These are phyloP conservation scores for Melolontha melolontha DNA, from an alignment of 2,888 invertebrate genomes.

Conservation along the genomic window DNA sequence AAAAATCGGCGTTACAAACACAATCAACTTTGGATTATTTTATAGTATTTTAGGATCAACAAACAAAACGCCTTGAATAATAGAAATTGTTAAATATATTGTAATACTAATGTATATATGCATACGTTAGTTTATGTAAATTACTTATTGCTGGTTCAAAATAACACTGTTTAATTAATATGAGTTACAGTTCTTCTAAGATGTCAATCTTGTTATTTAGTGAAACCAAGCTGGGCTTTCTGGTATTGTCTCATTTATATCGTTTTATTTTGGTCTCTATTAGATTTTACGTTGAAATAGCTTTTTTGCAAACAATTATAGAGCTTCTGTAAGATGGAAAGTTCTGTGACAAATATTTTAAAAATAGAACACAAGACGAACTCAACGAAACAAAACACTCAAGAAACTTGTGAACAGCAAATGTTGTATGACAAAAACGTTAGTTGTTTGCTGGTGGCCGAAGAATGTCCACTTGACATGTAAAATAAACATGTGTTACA, in stretches of 20 bases:
- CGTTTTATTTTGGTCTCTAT: not conserved
- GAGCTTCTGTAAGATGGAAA: conserved; percentile 20
- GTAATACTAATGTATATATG: too few species aligned
- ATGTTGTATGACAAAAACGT: conserved; percentile 17
- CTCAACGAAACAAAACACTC: conserved; percentile 15
- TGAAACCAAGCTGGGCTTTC: too few species aligned
- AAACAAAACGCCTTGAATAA: too few species aligned
- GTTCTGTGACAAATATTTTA: conserved; percentile 37
- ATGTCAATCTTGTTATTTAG: too few species aligned
- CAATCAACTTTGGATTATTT: too few species aligned
- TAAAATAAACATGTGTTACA: conserved; percentile 31
- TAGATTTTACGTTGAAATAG: too few species aligned
- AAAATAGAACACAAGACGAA: conserved; percentile 36
- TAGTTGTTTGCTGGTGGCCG: conserved; percentile 30
- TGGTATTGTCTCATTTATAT: not conserved
- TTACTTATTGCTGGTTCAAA: too few species aligned
- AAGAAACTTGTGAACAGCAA: conserved; percentile 3
- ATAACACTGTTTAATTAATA: too few species aligned
- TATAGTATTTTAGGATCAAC: too few species aligned
- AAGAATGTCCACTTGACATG: conserved; percentile 31
- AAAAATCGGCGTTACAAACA: not conserved
- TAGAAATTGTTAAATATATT: too few species aligned
- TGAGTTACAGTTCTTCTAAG: too few species aligned
- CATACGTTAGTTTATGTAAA: too few species aligned
- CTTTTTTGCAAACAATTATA: conserved; percentile 1